Conservation (phyloP, 2,888 invertebrate genomes). For the Sabatieria punctata region DNA sequence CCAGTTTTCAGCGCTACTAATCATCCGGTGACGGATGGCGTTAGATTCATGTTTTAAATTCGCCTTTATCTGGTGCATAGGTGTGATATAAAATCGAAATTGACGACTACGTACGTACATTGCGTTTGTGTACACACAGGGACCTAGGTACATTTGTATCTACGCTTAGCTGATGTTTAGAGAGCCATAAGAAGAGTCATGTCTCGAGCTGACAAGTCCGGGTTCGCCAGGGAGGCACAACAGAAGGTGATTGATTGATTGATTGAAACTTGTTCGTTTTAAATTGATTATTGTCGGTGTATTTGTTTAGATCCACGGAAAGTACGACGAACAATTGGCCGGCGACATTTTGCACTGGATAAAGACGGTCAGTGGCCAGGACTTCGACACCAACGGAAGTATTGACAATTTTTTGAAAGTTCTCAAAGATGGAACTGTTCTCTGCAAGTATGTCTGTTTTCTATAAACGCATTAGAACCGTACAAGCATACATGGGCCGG, state of each 20-base stretch:
- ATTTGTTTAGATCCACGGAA: slow-evolving; percentile 31
- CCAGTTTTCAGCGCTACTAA: no score
- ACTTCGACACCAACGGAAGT: slow-evolving; percentile 61
- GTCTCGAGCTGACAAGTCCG: no score
- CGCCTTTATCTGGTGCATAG: no score
- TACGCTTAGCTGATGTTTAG: no score
- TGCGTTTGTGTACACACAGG: no score
- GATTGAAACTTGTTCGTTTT: neutral
- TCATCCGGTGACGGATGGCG: no score
- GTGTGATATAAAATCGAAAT: no score
- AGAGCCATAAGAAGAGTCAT: no score
- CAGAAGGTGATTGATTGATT: slow-evolving; percentile 13
- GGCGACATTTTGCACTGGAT: slow-evolving; percentile 86
- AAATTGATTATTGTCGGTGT: neutral
- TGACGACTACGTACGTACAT: no score
- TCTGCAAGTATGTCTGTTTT: slow-evolving; percentile 57
- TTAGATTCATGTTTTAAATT: no score
- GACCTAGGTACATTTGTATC: no score
- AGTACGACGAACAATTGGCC: slow-evolving; percentile 86
- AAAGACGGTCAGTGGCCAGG: slow-evolving; percentile 61
- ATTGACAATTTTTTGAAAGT: slow-evolving; percentile 77
- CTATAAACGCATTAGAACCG: neutral
- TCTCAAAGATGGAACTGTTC: slow-evolving; percentile 68
- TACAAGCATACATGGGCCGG: no score
- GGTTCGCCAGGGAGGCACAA: slow-evolving; percentile 26